Evolutionary conservation across 1,140 invertebrate species (phyloP).

Genomic region (Drosophila arizonae): DNA sequence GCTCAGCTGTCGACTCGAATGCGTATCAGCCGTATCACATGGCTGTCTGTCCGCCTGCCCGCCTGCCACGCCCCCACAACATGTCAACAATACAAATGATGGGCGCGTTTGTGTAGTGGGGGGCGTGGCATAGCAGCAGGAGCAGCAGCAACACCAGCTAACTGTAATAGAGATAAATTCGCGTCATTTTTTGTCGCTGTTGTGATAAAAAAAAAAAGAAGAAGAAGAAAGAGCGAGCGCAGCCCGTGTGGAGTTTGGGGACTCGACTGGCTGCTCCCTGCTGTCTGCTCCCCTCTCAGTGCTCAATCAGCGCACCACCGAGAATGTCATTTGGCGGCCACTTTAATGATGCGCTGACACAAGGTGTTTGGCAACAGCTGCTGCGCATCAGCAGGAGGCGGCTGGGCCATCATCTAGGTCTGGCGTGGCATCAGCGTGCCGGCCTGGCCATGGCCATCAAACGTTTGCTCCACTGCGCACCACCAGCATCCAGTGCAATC

Average conservation of each 20-base stretch:
- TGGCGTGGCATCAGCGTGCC: constrained; percentile 36
- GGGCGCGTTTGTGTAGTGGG: constrained; percentile 55
- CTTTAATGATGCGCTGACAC: constrained; percentile 59
- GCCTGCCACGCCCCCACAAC: constrained; percentile 25
- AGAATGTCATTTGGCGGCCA: constrained; percentile 71
- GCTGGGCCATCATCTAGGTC: constrained; percentile 32
- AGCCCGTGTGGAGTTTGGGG: constrained; percentile 8
- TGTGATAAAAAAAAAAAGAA: constrained; percentile 62
- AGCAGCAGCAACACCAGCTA: constrained; percentile 48
- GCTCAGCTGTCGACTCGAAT: constrained; percentile 69
- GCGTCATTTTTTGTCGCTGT: constrained; percentile 74
- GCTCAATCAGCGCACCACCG: constrained; percentile 51
- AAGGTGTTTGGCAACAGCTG: constrained; percentile 70
- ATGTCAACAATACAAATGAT: constrained; percentile 80
- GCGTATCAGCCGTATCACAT: constrained; percentile 68
- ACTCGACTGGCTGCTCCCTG: background rate
- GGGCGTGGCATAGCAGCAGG: constrained; percentile 57
- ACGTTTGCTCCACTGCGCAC: constrained; percentile 17
- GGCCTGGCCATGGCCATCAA: constrained; percentile 31
- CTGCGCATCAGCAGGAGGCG: constrained; percentile 24
- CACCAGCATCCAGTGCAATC: constrained; percentile 21
- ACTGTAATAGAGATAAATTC: constrained; percentile 81
- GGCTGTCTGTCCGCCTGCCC: constrained; percentile 17
- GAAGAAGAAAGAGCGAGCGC: constrained; percentile 23
- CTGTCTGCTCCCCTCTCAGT: constrained; percentile 21